These are phyloP conservation scores for Schizaphis graminum DNA, from an alignment of 2,888 invertebrate species.

Conservation along the genomic window DNA sequence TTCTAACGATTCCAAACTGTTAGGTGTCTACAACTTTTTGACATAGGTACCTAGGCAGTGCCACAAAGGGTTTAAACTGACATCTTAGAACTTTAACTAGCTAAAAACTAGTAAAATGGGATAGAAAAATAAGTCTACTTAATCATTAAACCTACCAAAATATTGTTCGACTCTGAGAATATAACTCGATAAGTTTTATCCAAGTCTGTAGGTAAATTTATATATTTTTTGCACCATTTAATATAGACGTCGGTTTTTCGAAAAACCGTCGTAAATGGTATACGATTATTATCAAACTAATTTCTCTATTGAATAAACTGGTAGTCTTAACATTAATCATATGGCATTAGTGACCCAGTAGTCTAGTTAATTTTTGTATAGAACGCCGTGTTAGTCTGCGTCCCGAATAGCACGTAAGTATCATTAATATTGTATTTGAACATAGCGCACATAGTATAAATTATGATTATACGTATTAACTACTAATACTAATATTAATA, in stretches of 20 bases:
- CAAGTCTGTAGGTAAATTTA: too few relatives aligned
- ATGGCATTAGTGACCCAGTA: background rate
- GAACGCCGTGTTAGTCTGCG: background rate
- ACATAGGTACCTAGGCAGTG: background rate
- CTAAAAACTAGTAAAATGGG: too few relatives aligned
- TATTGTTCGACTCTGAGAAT: too few relatives aligned
- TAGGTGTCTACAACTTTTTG: background rate
- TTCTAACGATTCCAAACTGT: background rate
- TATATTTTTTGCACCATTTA: background rate
- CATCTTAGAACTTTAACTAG: too few relatives aligned
- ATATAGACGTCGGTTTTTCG: background rate
- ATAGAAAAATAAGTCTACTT: too few relatives aligned
- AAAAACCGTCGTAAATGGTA: background rate
- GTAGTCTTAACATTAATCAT: background rate
- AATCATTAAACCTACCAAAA: too few relatives aligned
- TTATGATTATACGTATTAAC: background rate
- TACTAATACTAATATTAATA: too few relatives aligned
- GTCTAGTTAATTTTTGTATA: background rate
- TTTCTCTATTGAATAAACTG: background rate
- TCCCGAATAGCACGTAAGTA: background rate
- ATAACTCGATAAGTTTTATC: too few relatives aligned
- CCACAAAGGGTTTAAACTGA: background rate
- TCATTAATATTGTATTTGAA: background rate
- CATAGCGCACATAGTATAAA: background rate
- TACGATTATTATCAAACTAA: background rate